Conservation (phyloP, 37 sponge, comb jelly and placozoan genomes). For the Bolinopsis microptera region DNA sequence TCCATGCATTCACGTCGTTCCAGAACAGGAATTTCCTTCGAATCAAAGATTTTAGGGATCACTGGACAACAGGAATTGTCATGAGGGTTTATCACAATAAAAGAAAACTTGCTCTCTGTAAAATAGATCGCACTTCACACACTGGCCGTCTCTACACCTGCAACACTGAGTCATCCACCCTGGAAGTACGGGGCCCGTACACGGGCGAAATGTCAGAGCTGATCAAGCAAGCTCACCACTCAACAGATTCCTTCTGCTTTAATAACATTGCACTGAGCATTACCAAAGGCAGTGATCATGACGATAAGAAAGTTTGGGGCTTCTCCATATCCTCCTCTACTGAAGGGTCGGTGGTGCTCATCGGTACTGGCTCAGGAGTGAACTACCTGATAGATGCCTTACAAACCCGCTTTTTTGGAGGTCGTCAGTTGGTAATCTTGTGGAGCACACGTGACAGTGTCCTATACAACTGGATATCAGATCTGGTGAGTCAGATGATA, state of each 20-base stretch:
- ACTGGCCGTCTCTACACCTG: background rate
- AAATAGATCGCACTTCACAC: background rate
- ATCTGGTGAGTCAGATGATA: background rate
- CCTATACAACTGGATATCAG: constrained; percentile 16
- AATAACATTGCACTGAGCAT: background rate
- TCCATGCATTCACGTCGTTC: constrained; percentile 34
- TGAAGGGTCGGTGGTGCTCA: background rate
- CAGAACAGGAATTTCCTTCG: background rate
- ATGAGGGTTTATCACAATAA: constrained; percentile 15
- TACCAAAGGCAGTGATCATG: too few species aligned
- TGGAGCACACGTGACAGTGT: background rate
- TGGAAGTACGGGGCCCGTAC: background rate
- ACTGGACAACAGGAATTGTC: constrained; percentile 52
- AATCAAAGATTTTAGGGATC: background rate
- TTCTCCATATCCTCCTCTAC: background rate
- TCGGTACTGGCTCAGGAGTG: constrained; percentile 41
- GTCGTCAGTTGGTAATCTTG: background rate
- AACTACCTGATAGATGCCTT: constrained; percentile 58
- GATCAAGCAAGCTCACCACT: background rate
- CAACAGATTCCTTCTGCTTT: background rate
- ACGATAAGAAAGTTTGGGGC: too few species aligned
- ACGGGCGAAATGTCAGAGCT: constrained; percentile 26
- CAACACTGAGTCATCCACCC: background rate
- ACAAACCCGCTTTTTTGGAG: background rate
- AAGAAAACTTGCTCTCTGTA: background rate